Conservation (phyloP, 2,888 invertebrate genomes). For the Schrankia costaestrigalis region DNA sequence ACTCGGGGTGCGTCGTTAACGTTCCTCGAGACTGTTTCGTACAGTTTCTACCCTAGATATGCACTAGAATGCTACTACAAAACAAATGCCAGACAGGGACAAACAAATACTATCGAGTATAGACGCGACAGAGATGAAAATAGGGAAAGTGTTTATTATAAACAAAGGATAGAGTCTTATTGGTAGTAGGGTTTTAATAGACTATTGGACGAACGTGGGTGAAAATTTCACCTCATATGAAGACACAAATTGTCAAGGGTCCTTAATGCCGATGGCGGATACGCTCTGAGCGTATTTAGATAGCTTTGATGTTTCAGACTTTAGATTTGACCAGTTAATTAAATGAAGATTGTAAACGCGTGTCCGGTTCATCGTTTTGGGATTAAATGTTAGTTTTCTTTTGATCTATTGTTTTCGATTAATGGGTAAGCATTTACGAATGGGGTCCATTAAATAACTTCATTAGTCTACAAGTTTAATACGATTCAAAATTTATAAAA, state of each 20-base stretch:
- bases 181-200: constrained; percentile 57
- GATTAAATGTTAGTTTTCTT: constrained; percentile 47
- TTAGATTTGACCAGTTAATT: constrained; percentile 68
- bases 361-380: constrained; percentile 51
- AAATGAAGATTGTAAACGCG: constrained; percentile 60
- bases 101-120: constrained; percentile 13
- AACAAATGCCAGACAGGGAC: constrained; percentile 58
- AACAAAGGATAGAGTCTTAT: constrained; percentile 78
- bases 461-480: no score
- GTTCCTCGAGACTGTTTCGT: constrained; percentile 70
- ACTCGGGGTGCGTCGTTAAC: constrained; percentile 75
- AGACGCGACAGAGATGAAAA: constrained; percentile 39
- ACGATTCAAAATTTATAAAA: no score
- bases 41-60: constrained; percentile 62
- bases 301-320: constrained; percentile 74
- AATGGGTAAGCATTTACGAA: constrained; percentile 19
- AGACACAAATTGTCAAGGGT: constrained; percentile 55
- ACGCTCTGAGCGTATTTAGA: constrained; percentile 73
- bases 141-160: constrained; percentile 78
- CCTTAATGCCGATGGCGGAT: constrained; percentile 64
- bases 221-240: constrained; percentile 53
- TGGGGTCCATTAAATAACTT: constrained; percentile 2
- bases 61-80: constrained; percentile 72
- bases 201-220: constrained; percentile 67
- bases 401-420: constrained; percentile 40